phyloP scores from a whole-genome alignment of 92 coral and sea anemone genomes.

The Parazoanthus swiftii region DNA sequence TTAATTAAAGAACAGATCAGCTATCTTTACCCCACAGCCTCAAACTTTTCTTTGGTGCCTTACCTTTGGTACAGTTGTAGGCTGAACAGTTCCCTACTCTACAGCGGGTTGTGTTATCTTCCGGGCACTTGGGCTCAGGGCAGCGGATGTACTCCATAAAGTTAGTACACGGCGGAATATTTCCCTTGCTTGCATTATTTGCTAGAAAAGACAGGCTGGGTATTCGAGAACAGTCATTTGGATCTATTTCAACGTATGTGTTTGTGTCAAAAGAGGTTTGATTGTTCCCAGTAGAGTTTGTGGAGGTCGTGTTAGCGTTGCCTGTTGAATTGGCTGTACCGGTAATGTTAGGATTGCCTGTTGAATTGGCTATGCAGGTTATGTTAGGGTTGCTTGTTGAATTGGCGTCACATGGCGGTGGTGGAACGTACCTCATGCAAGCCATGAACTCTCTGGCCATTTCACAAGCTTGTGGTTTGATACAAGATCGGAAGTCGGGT shows the following conservation, averaged over 20 bases:
- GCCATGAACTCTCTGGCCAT: constrained; percentile 2
- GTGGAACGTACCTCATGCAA: not conserved
- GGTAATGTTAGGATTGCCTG: not conserved
- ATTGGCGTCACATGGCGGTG: not conserved
- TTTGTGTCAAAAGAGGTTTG: not conserved
- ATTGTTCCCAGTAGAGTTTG: not conserved
- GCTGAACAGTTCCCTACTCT: constrained; percentile 22
- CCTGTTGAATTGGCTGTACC: no score
- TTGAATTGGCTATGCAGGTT: not conserved
- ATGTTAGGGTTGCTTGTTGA: not conserved
- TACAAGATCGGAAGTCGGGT: constrained; percentile 36
- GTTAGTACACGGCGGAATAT: constrained; percentile 2
- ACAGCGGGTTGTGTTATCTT: constrained; percentile 28
- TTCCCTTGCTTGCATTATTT: not conserved
- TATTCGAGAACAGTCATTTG: not conserved
- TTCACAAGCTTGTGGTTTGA: constrained; percentile 28
- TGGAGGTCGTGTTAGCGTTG: not conserved
- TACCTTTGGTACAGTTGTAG: constrained; percentile 22
- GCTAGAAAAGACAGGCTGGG: not conserved
- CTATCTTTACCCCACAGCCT: not conserved
- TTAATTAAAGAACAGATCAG: no score
- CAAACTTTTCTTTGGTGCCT: not conserved
- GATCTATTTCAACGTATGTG: not conserved
- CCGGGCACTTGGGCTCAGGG: constrained; percentile 29
- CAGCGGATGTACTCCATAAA: constrained; percentile 19